Evolutionary conservation across 2,888 invertebrate species (phyloP).

Genomic region (Nomada lathburiana): DNA sequence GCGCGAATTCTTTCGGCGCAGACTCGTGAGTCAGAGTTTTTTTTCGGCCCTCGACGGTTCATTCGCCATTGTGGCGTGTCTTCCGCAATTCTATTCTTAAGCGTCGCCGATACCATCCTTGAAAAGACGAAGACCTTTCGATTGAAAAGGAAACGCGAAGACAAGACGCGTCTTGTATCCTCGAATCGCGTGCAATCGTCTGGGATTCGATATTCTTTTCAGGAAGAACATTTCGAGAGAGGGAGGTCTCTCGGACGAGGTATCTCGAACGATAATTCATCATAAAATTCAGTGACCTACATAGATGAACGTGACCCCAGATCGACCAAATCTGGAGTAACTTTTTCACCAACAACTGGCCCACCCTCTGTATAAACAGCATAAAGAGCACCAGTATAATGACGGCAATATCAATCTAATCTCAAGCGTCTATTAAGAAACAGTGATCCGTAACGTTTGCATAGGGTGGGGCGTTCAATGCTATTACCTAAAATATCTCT

Average conservation of each 20-base stretch:
- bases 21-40: background rate
- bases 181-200: background rate
- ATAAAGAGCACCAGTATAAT: constrained; percentile 4
- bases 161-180: background rate
- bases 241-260: background rate
- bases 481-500: constrained; percentile 16
- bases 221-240: background rate
- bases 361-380: background rate
- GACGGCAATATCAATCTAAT: constrained; percentile 5
- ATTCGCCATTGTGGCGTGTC: constrained; percentile 1
- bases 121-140: constrained; percentile 10
- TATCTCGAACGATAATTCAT: background rate
- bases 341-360: background rate
- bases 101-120: background rate
- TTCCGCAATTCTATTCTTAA: constrained; percentile 35
- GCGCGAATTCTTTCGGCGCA: background rate
- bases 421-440: constrained; percentile 44
- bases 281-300: constrained; percentile 7
- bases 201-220: background rate
- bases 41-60: background rate
- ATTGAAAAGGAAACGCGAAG: constrained; percentile 5
- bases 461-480: constrained; percentile 33
- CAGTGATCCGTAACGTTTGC: constrained; percentile 46
- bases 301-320: background rate
- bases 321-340: background rate